Evolutionary conservation across 2,888 invertebrate genomes (phyloP), one percentile per base, ranked within the genome.

Genomic region (Lycophotia porphyrea): DNA sequence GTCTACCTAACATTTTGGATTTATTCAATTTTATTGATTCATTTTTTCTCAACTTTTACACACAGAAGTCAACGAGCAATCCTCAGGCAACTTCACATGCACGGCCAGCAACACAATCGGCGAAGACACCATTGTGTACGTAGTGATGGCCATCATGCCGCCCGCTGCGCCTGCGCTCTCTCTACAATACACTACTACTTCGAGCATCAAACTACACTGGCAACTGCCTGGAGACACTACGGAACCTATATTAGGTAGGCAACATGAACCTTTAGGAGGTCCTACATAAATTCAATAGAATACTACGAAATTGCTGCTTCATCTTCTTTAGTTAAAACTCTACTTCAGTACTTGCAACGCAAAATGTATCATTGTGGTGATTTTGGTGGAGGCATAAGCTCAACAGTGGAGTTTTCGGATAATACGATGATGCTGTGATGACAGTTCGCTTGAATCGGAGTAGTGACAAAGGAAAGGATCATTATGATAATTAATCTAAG

Each of bases 41-140:
- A 24, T 8, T 21, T n/a, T 44, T 34, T 31, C 21, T 39, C 2
- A 21, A n/a, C 21, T 49, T 13, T 55, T 80, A 58, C 24, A 21
- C 80, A 65, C 92, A 98, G 98, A 97, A 91, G 97, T 98, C 60
- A 98, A 98, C 91, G 97, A 97, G 84, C 97, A 97, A 70, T 97
- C 98, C 7, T 97, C 98, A 11, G 98, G 98, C 82, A 98, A 98
- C 96, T 98, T 98, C 94, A 98, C 98, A 3, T 98, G 98, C 90
- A 97, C 97, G 13, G 98, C 98, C 34, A 98, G 98, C 90, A 99
- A 99, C 96, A 97, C 98, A 47, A 98, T 98, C 88, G 99, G 99
- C 24, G 98, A 98, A 88, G 99, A 99, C 93, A 97, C 98, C 83
- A 97, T 99, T 79, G 97, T 97, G 73, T 98, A 98, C 93, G 97